Evolutionary conservation across 2,113 vertebrate genomes (phyloP).

Genomic region (Pelecanus crispus): DNA sequence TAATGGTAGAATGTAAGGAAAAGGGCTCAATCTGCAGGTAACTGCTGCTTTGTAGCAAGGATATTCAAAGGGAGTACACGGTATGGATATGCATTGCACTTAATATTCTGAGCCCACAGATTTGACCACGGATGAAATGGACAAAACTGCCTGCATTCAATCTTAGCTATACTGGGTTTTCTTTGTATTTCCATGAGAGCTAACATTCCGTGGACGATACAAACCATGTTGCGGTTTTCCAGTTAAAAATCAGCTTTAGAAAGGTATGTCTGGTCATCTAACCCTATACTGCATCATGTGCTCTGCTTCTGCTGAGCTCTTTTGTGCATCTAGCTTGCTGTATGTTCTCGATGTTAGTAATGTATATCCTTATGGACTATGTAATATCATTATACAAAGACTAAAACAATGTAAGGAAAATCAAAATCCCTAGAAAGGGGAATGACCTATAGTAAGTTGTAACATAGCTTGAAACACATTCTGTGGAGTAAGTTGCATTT

Average conservation of each 20-base stretch:
- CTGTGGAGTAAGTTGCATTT: background rate
- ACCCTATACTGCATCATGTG: background rate
- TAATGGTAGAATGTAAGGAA: background rate
- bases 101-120: background rate
- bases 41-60: background rate
- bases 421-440: background rate
- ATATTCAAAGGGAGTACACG: background rate
- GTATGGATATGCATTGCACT: background rate
- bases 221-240: background rate
- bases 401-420: background rate
- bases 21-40: background rate
- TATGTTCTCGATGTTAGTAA: background rate
- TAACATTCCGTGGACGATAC: accelerated
- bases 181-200: background rate
- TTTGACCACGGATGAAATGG: background rate
- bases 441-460: background rate
- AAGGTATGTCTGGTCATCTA: accelerated
- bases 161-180: background rate
- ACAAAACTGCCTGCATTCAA: background rate
- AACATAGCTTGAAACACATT: background rate
- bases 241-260: background rate
- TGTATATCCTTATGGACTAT: accelerated
- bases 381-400: background rate
- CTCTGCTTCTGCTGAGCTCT: background rate
- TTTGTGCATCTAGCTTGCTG: background rate